Conservation (phyloP, 2,113 vertebrate species). For the Globicephala melas region DNA sequence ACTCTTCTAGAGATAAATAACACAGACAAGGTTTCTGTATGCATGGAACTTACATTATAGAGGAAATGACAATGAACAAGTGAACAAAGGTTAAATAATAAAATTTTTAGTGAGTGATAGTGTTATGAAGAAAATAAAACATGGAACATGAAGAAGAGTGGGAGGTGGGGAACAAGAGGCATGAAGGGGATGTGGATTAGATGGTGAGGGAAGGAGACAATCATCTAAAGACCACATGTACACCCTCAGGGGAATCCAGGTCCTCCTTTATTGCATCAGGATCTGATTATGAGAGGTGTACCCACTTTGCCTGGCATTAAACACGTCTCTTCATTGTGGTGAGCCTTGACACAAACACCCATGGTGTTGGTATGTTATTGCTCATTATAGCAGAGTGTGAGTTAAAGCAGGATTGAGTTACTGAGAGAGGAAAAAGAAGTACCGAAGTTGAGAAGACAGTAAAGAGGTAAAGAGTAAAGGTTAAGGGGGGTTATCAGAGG, state of each 20-base stretch:
- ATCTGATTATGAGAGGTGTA: neutral
- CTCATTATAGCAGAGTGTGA: too few relatives aligned
- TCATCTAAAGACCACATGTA: neutral
- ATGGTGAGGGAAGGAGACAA: neutral
- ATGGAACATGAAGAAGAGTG: neutral
- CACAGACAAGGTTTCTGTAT: neutral
- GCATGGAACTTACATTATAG: neutral
- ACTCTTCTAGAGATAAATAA: neutral
- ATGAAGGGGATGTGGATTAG: accelerated
- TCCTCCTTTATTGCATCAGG: neutral
- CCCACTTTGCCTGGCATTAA: neutral
- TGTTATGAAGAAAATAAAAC: neutral
- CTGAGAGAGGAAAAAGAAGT: neutral
- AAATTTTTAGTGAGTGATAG: neutral
- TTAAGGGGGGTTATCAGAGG: neutral
- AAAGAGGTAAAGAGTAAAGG: neutral
- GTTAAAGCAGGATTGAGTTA: neutral
- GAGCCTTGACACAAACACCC: neutral
- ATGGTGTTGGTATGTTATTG: neutral
- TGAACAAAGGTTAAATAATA: neutral
- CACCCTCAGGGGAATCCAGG: neutral
- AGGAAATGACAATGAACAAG: neutral
- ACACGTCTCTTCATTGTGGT: neutral
- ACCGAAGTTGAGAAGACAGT: neutral
- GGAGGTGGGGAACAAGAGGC: accelerated